Evolutionary conservation across 2,113 vertebrate genomes (phyloP).

Genomic region (Cairina moschata): DNA sequence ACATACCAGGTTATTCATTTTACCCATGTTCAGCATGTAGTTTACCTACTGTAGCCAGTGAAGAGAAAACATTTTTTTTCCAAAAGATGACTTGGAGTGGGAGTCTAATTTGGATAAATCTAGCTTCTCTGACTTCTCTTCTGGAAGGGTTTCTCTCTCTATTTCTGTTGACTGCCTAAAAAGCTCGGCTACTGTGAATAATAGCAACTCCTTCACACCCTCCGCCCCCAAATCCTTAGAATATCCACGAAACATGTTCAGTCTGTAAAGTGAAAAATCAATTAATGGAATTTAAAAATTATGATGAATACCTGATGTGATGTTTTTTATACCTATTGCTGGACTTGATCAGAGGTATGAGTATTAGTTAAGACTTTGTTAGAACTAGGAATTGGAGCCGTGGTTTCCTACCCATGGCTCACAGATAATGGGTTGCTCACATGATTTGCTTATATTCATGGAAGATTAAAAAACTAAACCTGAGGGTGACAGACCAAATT

Average conservation of each 20-base stretch:
- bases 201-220: neutral
- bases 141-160: neutral
- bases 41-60: neutral
- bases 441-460: neutral
- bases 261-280: neutral
- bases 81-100: neutral
- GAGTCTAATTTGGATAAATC: neutral
- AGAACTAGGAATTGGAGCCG: neutral
- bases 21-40: neutral
- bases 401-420: neutral
- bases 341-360: neutral
- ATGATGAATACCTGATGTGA: neutral
- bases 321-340: neutral
- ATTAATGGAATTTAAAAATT: neutral
- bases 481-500: neutral
- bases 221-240: neutral
- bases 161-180: neutral
- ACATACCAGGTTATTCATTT: neutral
- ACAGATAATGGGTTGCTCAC: neutral
- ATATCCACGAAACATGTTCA: neutral
- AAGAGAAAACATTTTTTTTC: neutral
- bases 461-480: neutral
- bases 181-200: neutral
- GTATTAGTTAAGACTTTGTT: neutral
- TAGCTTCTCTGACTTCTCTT: conserved; percentile 25